phyloP scores from a whole-genome alignment of 2,888 invertebrate species.

The Automeris io region DNA sequence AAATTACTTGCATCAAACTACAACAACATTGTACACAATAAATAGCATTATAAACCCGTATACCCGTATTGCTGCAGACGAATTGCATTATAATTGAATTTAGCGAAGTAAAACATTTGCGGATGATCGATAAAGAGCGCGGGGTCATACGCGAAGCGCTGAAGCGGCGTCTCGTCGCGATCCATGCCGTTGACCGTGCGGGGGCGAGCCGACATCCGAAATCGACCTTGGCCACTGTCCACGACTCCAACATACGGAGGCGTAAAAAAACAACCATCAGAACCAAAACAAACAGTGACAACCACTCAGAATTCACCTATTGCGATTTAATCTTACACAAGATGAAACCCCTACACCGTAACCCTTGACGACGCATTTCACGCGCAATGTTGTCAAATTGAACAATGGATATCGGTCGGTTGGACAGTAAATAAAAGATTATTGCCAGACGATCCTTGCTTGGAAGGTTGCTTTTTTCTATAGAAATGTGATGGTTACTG shows the following conservation, averaged over 20 bases:
- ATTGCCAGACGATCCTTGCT: no score
- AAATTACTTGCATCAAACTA: no score
- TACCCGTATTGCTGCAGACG: no score
- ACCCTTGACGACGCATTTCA: background rate
- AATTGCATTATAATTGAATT: conserved; percentile 42
- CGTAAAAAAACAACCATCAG: conserved; percentile 13
- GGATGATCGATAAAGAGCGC: conserved; percentile 28
- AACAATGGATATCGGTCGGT: no score
- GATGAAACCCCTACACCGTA: background rate
- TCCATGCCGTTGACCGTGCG: conserved; percentile 58
- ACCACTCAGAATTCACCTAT: background rate
- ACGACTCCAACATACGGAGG: conserved; percentile 24
- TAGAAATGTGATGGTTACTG: no score
- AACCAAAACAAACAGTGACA: background rate
- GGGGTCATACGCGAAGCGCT: conserved; percentile 48
- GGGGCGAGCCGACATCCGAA: conserved; percentile 40
- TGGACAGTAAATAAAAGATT: no score
- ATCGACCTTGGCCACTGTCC: conserved; percentile 53
- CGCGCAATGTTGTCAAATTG: no score
- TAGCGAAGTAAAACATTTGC: conserved; percentile 47
- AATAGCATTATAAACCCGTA: no score
- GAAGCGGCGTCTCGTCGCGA: conserved; percentile 46
- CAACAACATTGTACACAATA: no score
- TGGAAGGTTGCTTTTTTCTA: no score
- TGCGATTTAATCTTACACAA: background rate